Evolutionary conservation across 2,113 vertebrate species (phyloP).

Genomic region (Silurus asotus): DNA sequence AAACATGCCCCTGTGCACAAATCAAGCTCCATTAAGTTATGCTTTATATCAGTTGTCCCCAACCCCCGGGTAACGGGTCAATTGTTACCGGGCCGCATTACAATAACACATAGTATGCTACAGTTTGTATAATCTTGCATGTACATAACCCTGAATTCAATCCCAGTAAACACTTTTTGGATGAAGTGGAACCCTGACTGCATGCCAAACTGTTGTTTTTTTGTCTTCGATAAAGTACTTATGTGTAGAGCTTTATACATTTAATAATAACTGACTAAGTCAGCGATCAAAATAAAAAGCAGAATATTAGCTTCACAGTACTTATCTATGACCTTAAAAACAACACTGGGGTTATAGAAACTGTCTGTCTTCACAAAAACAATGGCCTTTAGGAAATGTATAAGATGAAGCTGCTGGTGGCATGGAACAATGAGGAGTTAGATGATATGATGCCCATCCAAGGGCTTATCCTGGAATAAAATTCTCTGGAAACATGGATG

Average conservation of each 20-base stretch:
- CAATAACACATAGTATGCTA: not conserved
- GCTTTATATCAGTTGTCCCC: too few relatives aligned
- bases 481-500: not conserved
- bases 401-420: not conserved
- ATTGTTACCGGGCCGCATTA: too few relatives aligned
- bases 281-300: not conserved
- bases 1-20: too few relatives aligned
- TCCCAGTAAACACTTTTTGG: not conserved
- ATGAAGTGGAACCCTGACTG: not conserved
- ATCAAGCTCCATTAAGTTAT: too few relatives aligned
- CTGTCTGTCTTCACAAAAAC: not conserved
- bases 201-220: not conserved
- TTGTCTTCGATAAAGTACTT: too few relatives aligned
- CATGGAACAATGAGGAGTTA: not conserved
- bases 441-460: not conserved
- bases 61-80: too few relatives aligned
- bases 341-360: not conserved
- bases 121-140: not conserved
- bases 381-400: not conserved
- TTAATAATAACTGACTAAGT: not conserved
- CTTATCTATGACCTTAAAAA: not conserved
- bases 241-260: not conserved
- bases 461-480: not conserved
- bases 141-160: not conserved
- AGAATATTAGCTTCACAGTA: not conserved